These are phyloP conservation scores for Aphaenogaster floridana DNA, from an alignment of 1,140 invertebrate species.

Conservation along the genomic window DNA sequence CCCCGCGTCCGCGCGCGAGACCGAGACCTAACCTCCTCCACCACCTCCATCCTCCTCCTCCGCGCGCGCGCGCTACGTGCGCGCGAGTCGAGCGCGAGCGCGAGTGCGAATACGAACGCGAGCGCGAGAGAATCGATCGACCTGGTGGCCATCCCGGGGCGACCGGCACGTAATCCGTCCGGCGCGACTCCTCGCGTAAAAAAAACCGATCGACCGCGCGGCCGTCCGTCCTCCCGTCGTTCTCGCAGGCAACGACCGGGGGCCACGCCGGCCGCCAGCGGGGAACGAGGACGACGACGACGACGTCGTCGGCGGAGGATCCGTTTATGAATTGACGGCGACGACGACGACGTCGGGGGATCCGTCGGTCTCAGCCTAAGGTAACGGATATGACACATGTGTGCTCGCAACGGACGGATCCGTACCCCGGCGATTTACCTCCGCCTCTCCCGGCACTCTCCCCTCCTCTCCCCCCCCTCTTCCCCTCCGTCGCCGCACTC, in stretches of 20 bases:
- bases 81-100: constrained; percentile 19
- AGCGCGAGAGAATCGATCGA: constrained; percentile 45
- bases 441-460: too few relatives aligned
- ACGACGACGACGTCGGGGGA: not conserved
- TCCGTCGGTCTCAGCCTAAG: not conserved
- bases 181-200: not conserved
- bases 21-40: constrained; percentile 43
- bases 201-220: not conserved
- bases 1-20: not conserved
- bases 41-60: not conserved
- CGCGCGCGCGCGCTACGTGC: not conserved
- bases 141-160: not conserved
- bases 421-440: too few relatives aligned
- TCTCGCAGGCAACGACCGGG: not conserved
- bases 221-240: not conserved
- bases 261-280: too few relatives aligned
- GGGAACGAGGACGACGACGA: not conserved
- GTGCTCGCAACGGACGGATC: too few relatives aligned
- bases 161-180: constrained; percentile 16
- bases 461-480: not conserved
- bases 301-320: not conserved
- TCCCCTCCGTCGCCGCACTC: not conserved
- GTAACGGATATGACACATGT: not conserved
- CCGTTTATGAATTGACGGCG: not conserved
- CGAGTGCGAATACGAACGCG: not conserved